Percentiles rank a stretch among this genome's conserved stretches.
phyloP scores from a whole-genome alignment of 2,113 vertebrate species.

The Physeter macrocephalus region DNA sequence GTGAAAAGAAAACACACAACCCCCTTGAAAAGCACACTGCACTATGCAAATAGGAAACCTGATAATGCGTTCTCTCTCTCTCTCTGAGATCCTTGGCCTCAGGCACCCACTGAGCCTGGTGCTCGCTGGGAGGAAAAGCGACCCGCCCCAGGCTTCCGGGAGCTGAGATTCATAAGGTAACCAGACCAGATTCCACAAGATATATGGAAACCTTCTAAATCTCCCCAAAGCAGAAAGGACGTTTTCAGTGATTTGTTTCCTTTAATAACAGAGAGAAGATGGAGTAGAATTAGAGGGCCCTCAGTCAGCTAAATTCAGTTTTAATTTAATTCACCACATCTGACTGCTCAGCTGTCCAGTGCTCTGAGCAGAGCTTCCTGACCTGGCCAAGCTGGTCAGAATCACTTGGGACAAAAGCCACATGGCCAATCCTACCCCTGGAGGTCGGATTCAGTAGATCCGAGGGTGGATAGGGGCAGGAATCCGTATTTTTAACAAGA shows the following conservation, averaged over 20 bases:
- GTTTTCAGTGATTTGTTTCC: neutral
- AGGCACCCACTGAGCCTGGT: neutral
- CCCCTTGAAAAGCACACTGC: neutral
- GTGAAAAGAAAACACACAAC: neutral
- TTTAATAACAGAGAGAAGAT: neutral
- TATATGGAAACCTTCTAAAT: neutral
- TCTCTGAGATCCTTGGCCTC: too few relatives aligned
- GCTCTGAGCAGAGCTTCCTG: neutral
- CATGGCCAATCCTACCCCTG: neutral
- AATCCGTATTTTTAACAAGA: neutral
- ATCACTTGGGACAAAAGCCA: neutral
- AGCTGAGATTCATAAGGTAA: too few relatives aligned
- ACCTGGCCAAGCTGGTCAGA: neutral
- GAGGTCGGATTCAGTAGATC: neutral
- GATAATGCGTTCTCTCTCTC: rapidly evolving
- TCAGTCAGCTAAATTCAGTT: neutral
- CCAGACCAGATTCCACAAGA: neutral
- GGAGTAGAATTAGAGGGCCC: neutral
- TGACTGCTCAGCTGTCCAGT: neutral
- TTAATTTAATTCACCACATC: neutral
- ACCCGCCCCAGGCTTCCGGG: neutral
- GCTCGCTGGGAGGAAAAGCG: neutral
- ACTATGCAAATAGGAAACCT: rapidly evolving
- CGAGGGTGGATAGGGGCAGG: rapidly evolving
- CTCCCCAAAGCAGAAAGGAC: neutral